A percentile compares a stretch with the other conserved stretches of the same genome.
Evolutionary conservation across 1,140 invertebrate genomes (phyloP).

Genomic region (Branchinecta lynchi): DNA sequence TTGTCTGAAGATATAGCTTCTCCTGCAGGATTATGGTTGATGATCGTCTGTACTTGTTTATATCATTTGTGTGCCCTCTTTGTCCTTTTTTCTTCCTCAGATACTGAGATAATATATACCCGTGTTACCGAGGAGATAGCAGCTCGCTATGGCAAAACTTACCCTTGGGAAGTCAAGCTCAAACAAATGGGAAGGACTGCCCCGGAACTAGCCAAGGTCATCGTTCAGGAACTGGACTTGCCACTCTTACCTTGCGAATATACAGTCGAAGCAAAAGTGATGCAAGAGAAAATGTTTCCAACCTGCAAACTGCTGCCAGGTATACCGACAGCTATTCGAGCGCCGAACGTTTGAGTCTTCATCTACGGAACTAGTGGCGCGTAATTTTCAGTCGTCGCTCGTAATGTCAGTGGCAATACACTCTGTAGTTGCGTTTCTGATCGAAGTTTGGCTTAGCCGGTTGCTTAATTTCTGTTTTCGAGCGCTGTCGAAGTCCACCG

Average conservation of each 20-base stretch:
- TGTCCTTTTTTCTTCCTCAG: constrained; percentile 25
- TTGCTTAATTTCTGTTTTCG: too few relatives aligned
- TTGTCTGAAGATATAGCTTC: neutral
- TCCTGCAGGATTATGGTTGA: neutral
- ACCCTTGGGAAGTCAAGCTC: constrained; percentile 36
- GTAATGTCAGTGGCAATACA: too few relatives aligned
- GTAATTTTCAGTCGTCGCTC: too few relatives aligned
- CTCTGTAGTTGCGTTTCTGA: too few relatives aligned
- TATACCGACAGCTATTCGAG: constrained; percentile 20
- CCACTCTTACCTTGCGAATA: constrained; percentile 36
- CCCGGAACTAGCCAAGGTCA: constrained; percentile 31
- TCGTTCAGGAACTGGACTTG: constrained; percentile 31
- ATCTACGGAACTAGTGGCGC: too few relatives aligned
- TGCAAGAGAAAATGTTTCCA: constrained; percentile 32
- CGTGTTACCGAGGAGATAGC: constrained; percentile 30
- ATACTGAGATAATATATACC: constrained; percentile 37
- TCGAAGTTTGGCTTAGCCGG: too few relatives aligned
- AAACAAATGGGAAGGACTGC: constrained; percentile 37
- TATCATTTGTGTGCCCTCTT: neutral
- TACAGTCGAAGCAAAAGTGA: constrained; percentile 25
- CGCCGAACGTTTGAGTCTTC: too few relatives aligned
- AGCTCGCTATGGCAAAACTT: constrained; percentile 32
- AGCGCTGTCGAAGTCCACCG: too few relatives aligned
- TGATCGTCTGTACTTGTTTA: neutral
- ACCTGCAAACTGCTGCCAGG: constrained; percentile 31